These are phyloP conservation scores for Oryzias javanicus DNA, from an alignment of 2,113 vertebrate species.

Conservation along the genomic window DNA sequence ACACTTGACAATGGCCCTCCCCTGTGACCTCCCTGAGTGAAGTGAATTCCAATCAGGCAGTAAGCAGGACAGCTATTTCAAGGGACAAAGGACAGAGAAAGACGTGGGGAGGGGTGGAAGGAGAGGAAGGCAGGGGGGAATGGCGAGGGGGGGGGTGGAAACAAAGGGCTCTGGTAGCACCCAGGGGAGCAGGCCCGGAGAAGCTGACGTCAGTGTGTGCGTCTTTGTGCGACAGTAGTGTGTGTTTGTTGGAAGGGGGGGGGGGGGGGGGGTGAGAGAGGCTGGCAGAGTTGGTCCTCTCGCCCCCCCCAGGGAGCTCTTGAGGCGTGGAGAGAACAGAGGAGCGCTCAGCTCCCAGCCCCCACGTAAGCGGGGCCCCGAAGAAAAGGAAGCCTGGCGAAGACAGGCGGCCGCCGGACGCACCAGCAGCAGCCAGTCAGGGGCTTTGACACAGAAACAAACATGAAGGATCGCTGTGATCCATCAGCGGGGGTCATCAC, in stretches of 20 bases:
- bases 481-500: too few species aligned
- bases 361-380: slow-evolving; percentile 43
- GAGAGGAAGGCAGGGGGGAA: slow-evolving; percentile 60
- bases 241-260: slow-evolving; percentile 72
- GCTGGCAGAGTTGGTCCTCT: slow-evolving; percentile 92
- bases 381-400: slow-evolving; percentile 31
- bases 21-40: slow-evolving; percentile 69
- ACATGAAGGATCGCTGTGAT: not conserved
- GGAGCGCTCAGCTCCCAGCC: slow-evolving; percentile 56
- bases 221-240: slow-evolving; percentile 33
- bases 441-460: not conserved
- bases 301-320: slow-evolving; percentile 77
- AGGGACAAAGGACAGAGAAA: slow-evolving; percentile 80
- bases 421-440: not conserved
- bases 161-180: slow-evolving; percentile 85
- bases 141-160: slow-evolving; percentile 79
- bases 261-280: slow-evolving; percentile 93
- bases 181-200: slow-evolving; percentile 94
- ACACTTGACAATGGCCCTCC: slow-evolving; percentile 54
- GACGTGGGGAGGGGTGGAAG: slow-evolving; percentile 85
- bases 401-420: slow-evolving; percentile 22
- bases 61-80: slow-evolving; percentile 80
- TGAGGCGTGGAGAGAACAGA: slow-evolving; percentile 68
- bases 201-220: slow-evolving; percentile 88
- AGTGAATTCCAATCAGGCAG: slow-evolving; percentile 82